Evolutionary conservation across 2,113 vertebrate species (phyloP).

Genomic region (Elanoides forficatus): DNA sequence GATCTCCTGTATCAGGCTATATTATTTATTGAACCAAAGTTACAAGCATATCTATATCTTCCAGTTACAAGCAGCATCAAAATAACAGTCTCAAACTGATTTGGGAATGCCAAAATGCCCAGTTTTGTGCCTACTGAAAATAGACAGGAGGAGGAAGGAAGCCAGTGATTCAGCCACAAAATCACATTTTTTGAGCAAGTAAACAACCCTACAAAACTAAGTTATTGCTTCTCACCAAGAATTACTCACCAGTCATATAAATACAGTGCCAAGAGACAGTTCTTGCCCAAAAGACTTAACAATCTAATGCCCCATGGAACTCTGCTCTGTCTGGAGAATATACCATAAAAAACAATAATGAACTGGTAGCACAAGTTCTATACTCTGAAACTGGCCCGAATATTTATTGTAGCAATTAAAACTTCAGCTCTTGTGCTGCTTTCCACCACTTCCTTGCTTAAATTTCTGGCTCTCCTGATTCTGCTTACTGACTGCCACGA

Average conservation of each 20-base stretch:
- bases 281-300: constrained; percentile 39
- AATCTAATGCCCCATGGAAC: not conserved
- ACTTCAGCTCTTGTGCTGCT: constrained; percentile 10
- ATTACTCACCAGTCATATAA: constrained; percentile 2
- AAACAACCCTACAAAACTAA: constrained; percentile 13
- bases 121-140: not conserved
- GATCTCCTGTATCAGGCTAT: not conserved
- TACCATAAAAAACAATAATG: constrained; percentile 38
- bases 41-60: not conserved
- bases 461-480: not conserved
- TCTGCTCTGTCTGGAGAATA: constrained; percentile 18
- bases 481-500: not conserved
- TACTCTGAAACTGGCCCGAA: not conserved
- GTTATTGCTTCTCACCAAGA: constrained; percentile 6
- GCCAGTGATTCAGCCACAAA: not conserved
- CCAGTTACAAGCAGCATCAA: not conserved
- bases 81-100: not conserved
- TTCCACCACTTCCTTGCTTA: not conserved
- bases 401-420: constrained; percentile 43
- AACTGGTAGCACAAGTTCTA: not conserved
- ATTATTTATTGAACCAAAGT: not conserved
- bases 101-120: not conserved
- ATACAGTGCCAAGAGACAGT: not conserved
- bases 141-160: not conserved
- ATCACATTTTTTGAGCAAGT: not conserved